These are phyloP conservation scores for Siderastrea siderea DNA, from an alignment of 92 coral and sea anemone genomes.

Conservation along the genomic window DNA sequence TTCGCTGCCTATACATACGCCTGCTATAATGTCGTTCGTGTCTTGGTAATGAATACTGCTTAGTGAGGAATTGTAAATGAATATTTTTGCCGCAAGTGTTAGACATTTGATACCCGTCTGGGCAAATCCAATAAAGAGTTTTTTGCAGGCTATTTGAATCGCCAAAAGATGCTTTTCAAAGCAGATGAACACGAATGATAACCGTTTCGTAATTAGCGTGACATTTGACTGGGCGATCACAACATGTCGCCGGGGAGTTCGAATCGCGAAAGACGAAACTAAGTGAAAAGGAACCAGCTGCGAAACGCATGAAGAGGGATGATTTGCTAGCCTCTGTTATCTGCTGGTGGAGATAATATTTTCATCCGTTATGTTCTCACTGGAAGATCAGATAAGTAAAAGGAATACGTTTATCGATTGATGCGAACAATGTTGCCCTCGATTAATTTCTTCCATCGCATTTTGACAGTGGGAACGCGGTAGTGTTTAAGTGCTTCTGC, in stretches of 20 bases:
- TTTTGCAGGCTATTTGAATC: slow-evolving; percentile 9
- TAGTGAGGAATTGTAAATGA: slow-evolving; percentile 14
- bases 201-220: background rate
- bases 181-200: slow-evolving; percentile 9
- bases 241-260: background rate
- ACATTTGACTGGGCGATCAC: background rate
- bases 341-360: background rate
- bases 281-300: slow-evolving; percentile 1
- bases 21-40: background rate
- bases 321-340: background rate
- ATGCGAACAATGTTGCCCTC: background rate
- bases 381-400: slow-evolving; percentile 10
- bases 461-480: background rate
- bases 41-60: slow-evolving; percentile 26
- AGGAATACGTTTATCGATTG: background rate
- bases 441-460: background rate
- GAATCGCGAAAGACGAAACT: slow-evolving; percentile 3
- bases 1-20: background rate
- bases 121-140: background rate
- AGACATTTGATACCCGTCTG: slow-evolving; percentile 51
- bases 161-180: background rate
- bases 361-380: slow-evolving; percentile 14
- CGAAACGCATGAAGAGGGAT: background rate
- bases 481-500: background rate
- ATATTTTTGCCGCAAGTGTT: slow-evolving; percentile 10